These are phyloP conservation scores for Cryptocheilus praepositus DNA, from an alignment of 2,888 invertebrate genomes.

Conservation along the genomic window DNA sequence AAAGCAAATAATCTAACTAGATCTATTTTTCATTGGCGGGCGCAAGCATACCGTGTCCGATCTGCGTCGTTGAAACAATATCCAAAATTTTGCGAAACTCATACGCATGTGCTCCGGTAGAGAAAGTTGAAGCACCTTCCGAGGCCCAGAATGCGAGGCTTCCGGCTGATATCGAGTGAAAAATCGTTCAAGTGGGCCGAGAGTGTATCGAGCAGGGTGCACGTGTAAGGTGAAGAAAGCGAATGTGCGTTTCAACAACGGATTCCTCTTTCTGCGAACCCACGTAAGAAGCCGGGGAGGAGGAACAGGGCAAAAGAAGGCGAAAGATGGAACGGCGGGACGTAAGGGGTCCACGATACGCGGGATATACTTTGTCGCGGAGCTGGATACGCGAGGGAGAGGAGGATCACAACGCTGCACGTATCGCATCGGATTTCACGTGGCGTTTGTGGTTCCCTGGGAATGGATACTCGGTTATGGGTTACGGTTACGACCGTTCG, in stretches of 20 bases:
- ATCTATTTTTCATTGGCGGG: no score
- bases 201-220: constrained; percentile 9
- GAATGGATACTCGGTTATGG: constrained; percentile 69
- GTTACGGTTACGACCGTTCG: constrained; percentile 41
- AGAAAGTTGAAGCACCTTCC: constrained; percentile 17
- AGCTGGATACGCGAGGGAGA: background rate
- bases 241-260: constrained; percentile 25
- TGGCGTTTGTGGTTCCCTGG: constrained; percentile 67
- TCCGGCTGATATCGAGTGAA: constrained; percentile 9
- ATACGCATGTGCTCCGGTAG: background rate
- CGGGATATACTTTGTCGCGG: background rate
- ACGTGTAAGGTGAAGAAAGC: constrained; percentile 38
- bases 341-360: background rate
- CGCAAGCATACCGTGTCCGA: background rate
- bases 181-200: constrained; percentile 1
- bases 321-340: background rate
- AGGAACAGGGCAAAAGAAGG: background rate
- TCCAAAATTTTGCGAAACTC: background rate
- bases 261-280: constrained; percentile 1
- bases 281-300: background rate
- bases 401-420: constrained; percentile 28
- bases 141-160: background rate
- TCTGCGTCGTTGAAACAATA: no score
- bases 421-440: constrained; percentile 70
- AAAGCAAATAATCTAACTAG: no score